phyloP scores from a whole-genome alignment of 2,888 invertebrate genomes.

The Oscheius sp. region DNA sequence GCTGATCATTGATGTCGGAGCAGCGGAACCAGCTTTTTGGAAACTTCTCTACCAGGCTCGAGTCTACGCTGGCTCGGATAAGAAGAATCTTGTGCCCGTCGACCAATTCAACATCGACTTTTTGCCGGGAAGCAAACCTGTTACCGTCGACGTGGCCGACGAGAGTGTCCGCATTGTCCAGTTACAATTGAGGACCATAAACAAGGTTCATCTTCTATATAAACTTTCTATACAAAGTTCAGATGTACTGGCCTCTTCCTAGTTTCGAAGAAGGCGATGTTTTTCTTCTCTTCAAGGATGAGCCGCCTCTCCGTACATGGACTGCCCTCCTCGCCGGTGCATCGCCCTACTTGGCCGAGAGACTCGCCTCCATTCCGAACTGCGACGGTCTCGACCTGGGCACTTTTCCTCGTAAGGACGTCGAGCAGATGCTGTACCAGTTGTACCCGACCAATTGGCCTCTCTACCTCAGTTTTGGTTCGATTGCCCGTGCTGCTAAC shows the following conservation, averaged over 20 bases:
- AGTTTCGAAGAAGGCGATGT: constrained; percentile 53
- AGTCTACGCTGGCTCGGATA: constrained; percentile 38
- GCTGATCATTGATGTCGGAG: constrained; percentile 1
- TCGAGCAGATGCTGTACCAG: constrained; percentile 50
- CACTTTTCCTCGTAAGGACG: constrained; percentile 41
- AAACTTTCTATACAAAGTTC: not conserved
- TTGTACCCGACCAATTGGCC: constrained; percentile 61
- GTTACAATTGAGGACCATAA: constrained; percentile 50
- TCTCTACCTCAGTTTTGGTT: constrained; percentile 54
- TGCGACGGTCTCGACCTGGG: constrained; percentile 38
- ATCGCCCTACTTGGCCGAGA: constrained; percentile 54
- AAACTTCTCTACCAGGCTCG: constrained; percentile 48
- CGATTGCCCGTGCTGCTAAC: constrained; percentile 49
- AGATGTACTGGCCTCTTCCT: constrained; percentile 53
- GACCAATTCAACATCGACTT: constrained; percentile 49
- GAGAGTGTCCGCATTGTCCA: constrained; percentile 39
- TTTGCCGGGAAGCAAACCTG: constrained; percentile 36
- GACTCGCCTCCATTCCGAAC: not conserved
- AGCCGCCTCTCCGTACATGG: constrained; percentile 45
- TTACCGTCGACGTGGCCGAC: constrained; percentile 43
- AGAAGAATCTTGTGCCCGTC: constrained; percentile 41
- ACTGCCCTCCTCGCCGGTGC: constrained; percentile 46
- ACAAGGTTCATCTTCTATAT: constrained; percentile 32
- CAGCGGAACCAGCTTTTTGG: constrained; percentile 42
- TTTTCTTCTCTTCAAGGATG: constrained; percentile 51